These are phyloP conservation scores for Odontamblyopus rebecca DNA, from an alignment of 2,797 vertebrate species.

Conservation along the genomic window DNA sequence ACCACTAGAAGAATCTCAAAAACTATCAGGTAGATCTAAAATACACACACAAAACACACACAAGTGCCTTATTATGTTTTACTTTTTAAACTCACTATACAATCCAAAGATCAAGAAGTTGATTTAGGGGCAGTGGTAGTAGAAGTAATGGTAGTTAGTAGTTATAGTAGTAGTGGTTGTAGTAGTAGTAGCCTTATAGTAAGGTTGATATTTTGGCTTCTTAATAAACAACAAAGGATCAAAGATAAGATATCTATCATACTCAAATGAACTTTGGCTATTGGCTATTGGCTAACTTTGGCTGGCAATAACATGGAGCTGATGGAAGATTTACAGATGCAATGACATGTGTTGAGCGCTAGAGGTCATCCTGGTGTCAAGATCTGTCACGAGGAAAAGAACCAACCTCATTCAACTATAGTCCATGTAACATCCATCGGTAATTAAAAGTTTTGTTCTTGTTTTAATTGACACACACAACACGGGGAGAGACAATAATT, in stretches of 20 bases:
- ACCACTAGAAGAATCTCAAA: too few relatives aligned
- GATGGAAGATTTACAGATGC: neutral
- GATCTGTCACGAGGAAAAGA: neutral
- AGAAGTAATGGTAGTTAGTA: too few relatives aligned
- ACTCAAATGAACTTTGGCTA: neutral
- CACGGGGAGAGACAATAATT: too few relatives aligned
- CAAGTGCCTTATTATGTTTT: neutral
- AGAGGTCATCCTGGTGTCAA: conserved; percentile 25
- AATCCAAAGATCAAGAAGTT: neutral
- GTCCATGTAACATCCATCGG: too few relatives aligned
- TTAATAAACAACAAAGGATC: neutral
- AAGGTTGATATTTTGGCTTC: neutral
- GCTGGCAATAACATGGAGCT: neutral
- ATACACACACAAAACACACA: neutral
- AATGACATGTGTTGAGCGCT: neutral
- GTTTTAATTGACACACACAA: too few relatives aligned
- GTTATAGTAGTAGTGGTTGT: too few relatives aligned
- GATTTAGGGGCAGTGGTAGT: neutral
- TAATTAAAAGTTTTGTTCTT: too few relatives aligned
- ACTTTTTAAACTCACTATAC: neutral
- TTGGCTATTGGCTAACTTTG: too few relatives aligned
- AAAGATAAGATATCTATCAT: neutral
- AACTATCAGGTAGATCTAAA: neutral
- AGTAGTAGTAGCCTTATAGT: neutral
- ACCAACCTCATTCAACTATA: neutral